phyloP scores from a whole-genome alignment of 2,888 invertebrate species.

The Teleogryllus oceanicus region DNA sequence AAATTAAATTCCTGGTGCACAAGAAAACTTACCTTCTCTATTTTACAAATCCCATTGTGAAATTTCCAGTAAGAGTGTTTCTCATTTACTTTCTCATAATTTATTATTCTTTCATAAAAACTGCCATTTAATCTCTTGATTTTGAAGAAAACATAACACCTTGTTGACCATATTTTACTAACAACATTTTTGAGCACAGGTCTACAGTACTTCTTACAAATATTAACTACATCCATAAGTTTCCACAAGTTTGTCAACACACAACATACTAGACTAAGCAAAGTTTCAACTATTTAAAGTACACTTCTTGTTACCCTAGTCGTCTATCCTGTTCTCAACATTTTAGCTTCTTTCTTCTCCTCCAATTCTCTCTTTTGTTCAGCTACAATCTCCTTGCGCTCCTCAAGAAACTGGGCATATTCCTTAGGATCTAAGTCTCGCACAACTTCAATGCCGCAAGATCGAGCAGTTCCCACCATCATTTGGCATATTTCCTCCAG shows the following conservation, averaged over 20 bases:
- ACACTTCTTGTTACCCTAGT: not conserved
- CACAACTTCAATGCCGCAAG: slow-evolving; percentile 83
- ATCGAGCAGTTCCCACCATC: slow-evolving; percentile 72
- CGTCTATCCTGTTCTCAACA: slow-evolving; percentile 71
- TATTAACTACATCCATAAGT: no score
- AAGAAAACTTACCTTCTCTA: no score
- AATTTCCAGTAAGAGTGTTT: no score
- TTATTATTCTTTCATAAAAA: no score
- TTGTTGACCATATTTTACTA: no score
- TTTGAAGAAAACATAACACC: no score
- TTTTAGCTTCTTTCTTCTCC: slow-evolving; percentile 84
- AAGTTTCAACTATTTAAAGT: not conserved
- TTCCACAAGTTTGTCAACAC: not conserved
- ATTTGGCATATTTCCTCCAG: slow-evolving; percentile 73
- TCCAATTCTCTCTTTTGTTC: slow-evolving; percentile 72
- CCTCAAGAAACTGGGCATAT: slow-evolving; percentile 75
- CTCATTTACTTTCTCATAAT: no score
- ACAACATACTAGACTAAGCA: slow-evolving; percentile 7
- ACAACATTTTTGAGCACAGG: no score
- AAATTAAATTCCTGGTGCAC: no score
- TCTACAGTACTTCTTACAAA: no score
- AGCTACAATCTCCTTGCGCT: slow-evolving; percentile 66
- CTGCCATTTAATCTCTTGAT: no score
- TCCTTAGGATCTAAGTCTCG: slow-evolving; percentile 71
- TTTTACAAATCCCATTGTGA: no score